phyloP scores from a whole-genome alignment of 2,113 vertebrate species.

The Noctilio leporinus region DNA sequence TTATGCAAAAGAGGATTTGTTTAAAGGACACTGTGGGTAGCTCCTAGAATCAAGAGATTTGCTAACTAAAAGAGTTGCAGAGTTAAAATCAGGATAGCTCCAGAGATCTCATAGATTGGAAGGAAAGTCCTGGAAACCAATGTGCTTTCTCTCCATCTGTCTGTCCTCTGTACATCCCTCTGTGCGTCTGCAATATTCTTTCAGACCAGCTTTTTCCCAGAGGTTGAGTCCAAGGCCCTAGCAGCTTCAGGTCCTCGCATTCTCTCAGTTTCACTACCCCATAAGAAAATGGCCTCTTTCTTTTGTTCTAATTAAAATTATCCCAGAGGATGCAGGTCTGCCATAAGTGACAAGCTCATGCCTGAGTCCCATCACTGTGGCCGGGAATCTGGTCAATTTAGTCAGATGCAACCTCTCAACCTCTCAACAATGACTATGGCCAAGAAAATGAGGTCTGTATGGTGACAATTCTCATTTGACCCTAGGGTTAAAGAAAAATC shows the following conservation, averaged over 20 bases:
- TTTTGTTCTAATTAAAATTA: constrained; percentile 29
- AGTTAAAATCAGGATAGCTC: background rate
- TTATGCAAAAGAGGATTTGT: constrained; percentile 8
- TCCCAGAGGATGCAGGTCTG: background rate
- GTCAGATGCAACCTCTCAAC: background rate
- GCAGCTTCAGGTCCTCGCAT: background rate
- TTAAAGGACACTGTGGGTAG: background rate
- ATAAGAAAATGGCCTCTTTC: background rate
- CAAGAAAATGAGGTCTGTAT: background rate
- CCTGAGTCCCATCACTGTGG: background rate
- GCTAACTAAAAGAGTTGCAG: background rate
- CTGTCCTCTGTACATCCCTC: background rate
- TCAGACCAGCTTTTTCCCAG: background rate
- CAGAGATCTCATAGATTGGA: background rate
- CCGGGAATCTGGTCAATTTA: background rate
- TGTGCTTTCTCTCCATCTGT: background rate
- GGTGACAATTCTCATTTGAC: background rate
- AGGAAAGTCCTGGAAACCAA: background rate
- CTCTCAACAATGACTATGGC: background rate
- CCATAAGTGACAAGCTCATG: background rate
- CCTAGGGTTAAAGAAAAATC: background rate
- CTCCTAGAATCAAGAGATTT: background rate
- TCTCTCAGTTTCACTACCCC: background rate
- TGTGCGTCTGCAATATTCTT: background rate
- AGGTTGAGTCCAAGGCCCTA: background rate